Evolutionary conservation across 2,888 invertebrate genomes (phyloP), one percentile per base, ranked within the genome.

Genomic region (Teleiodes luculella): DNA sequence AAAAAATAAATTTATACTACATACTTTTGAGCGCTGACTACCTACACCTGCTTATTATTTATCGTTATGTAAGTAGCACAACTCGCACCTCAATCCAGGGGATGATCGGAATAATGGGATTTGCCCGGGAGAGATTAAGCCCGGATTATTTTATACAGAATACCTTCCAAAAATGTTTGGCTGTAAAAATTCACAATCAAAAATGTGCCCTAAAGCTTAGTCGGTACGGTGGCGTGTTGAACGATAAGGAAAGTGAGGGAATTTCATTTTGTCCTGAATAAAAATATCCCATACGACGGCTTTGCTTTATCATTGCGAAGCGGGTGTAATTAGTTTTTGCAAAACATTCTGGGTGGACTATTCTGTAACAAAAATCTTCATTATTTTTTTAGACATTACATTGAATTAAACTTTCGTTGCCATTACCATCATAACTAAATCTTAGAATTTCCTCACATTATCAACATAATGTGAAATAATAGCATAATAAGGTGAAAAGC

Each of bases 301-400:
- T 89, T 88, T 89, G 89, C 87, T 89, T 89, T 89, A 88, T 88
- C 87, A 89, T 88, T 84, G 81, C 78, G 85, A 81, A 78, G 80
- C 77, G 74, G 78, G 80, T 80, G 82, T 89, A 88, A 88, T 89
- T 88, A 89, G 89, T 89, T 88, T 88, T 86, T 74, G 76, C 76
- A 81, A 81, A 80, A 78, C 76, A 78, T 77, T 76, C 64, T 59
- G 63, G 55, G 60, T n/a, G 49, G 64, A 74, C 58, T 84, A 86
- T 86, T 85, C 80, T 76, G 76, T 31, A 24, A 43, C 6, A 24
- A 11, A 43, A 28, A 13, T 16, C 16, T 39, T 8, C 5, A 4
- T 6, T 24, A 24, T 24, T 24, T 4, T 24, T 24, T 24, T 24
- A 24, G 24, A 24, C 24, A 24, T 24, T 4, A 24, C 3, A 6